Percentiles rank a stretch among this genome's conserved stretches.
Evolutionary conservation across 2,113 vertebrate species (phyloP).

Genomic region (Zeus faber): DNA sequence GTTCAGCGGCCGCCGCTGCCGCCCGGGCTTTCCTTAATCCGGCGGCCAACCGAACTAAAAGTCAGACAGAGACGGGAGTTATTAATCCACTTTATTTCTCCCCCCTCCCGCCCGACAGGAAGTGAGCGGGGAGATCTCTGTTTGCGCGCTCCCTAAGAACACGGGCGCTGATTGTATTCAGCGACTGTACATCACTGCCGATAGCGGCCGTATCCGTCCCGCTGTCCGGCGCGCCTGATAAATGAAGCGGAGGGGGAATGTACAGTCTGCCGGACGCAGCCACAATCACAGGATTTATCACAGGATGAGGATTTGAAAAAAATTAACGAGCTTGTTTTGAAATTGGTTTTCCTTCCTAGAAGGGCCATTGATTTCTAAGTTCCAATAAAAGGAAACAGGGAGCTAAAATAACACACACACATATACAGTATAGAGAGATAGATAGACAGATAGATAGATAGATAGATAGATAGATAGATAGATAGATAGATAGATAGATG

Average conservation of each 20-base stretch:
- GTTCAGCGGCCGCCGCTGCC: background rate
- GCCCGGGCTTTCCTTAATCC: slow-evolving; percentile 2
- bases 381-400: too few species aligned
- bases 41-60: slow-evolving; percentile 14
- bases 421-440: too few species aligned
- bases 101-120: background rate
- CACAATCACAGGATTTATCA: slow-evolving; percentile 43
- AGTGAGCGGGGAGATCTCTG: background rate
- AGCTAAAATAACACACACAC: too few species aligned
- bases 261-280: slow-evolving; percentile 29
- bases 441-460: too few species aligned
- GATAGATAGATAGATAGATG: too few species aligned
- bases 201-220: slow-evolving; percentile 38
- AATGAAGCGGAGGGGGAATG: slow-evolving; percentile 49
- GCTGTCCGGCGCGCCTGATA: slow-evolving; percentile 50
- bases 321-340: slow-evolving; percentile 50
- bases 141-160: slow-evolving; percentile 11
- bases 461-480: too few species aligned
- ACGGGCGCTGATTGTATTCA: slow-evolving; percentile 30
- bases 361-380: too few species aligned
- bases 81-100: slow-evolving; percentile 21
- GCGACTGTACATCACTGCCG: slow-evolving; percentile 43
- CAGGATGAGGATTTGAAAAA: slow-evolving; percentile 29
- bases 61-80: slow-evolving; percentile 8
- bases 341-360: too few species aligned